Percentiles rank a stretch among this genome's conserved stretches.
phyloP scores from a whole-genome alignment of 2,113 vertebrate genomes.

The Columbina picui region DNA sequence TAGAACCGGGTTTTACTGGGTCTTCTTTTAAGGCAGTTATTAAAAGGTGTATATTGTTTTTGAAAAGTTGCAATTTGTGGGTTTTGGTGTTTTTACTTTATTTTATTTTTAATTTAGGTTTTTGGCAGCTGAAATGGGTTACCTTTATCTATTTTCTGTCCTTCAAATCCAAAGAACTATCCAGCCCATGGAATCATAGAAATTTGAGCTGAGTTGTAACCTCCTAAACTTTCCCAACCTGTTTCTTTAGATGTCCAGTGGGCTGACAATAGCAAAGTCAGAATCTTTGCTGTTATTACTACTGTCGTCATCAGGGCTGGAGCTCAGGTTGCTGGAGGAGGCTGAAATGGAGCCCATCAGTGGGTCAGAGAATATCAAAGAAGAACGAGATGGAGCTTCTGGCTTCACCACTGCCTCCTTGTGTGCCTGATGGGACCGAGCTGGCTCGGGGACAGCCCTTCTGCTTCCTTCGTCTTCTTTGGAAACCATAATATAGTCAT shows the following conservation, averaged over 20 bases:
- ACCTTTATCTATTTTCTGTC: slow-evolving; percentile 4
- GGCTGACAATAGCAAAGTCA: slow-evolving; percentile 97
- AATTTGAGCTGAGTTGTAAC: background rate
- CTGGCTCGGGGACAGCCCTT: background rate
- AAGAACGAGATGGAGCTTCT: slow-evolving; percentile 65
- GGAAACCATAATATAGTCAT: slow-evolving; percentile 91
- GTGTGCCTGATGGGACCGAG: slow-evolving; percentile 55
- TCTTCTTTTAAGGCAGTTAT: slow-evolving; percentile 28
- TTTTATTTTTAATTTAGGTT: background rate
- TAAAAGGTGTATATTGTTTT: background rate
- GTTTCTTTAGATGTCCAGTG: slow-evolving; percentile 81
- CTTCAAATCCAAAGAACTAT: slow-evolving; percentile 16
- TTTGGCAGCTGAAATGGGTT: background rate
- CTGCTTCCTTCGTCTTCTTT: slow-evolving; percentile 80
- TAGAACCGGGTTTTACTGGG: background rate
- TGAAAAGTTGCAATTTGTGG: background rate
- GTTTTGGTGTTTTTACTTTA: background rate
- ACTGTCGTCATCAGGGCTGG: slow-evolving; percentile 91
- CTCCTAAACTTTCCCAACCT: background rate
- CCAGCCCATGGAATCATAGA: background rate
- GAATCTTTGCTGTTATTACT: slow-evolving; percentile 97
- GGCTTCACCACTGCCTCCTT: slow-evolving; percentile 67
- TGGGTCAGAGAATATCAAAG: slow-evolving; percentile 88
- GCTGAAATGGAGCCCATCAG: slow-evolving; percentile 83
- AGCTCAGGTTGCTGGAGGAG: slow-evolving; percentile 86